Base-by-base conservation (phyloP, 2,888 invertebrate species). In the Prosopocoilus inquinatus region DNA sequence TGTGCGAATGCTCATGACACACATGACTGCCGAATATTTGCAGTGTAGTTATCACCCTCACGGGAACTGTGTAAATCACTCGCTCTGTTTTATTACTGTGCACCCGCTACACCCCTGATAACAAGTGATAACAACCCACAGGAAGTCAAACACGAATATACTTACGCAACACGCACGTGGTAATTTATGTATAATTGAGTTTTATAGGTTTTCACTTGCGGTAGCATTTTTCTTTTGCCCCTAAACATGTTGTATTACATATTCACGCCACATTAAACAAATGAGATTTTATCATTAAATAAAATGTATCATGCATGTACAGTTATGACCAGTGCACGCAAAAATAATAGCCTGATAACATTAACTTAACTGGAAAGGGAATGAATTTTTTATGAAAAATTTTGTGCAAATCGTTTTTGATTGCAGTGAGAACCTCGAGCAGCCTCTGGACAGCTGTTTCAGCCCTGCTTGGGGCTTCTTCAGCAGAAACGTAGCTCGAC, bases 1-100 rank as follows among this genome's bases (percentile, higher is more conserved):
- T 39, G 50, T 44, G 47, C 50, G 54, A 55, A 54, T 58, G 51
- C 41, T 47, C 50, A 36, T 50, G 58, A 58, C 51, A 47, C 44
- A 43, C 54, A 53, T 48, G 41, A 47, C 54, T 51, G 54, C 54
- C 58, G 48, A 54, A 54, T 58, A 58, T 54, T 58, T 58, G 50
- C 54, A 55, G 36, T 55, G 51, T 51, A 55, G 55, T 55, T 55
- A 55, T 55, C 55, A 47, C 51, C 55, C 55, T 15, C 55, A 50
- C 39, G 51, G 55, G 55, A 55, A 43, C 47, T 47, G 51, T 55
- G 50, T 55, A 55, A 55, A 55, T 55, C 55, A 55, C 55, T 55
- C 55, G 34, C 12, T 47, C 55, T 50, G 55, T 55, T 55, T 55
- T 55, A 55, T 55, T 55, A 45, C 55, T 44, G 33, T 51, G 55